Conservation (phyloP, 92 coral and sea anemone genomes). For the Paragorgia papillata region DNA sequence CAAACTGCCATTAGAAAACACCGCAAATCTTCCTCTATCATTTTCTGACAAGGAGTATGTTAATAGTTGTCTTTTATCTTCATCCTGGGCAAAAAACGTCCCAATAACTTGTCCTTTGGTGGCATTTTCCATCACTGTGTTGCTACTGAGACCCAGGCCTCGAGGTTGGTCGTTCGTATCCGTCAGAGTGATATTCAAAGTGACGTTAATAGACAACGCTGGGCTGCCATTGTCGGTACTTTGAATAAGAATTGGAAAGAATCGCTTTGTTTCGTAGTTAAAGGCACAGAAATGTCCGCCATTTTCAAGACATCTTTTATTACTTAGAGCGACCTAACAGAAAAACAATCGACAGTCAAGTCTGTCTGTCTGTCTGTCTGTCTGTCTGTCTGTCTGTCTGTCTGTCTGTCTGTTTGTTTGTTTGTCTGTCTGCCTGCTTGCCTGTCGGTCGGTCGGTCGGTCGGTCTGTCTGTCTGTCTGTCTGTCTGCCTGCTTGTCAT, state of each 20-base stretch:
- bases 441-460: too few relatives aligned
- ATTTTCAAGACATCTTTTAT: slow-evolving; percentile 66
- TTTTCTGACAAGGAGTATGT: slow-evolving; percentile 72
- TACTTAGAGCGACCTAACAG: slow-evolving; percentile 71
- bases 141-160: slow-evolving; percentile 68
- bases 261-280: slow-evolving; percentile 71
- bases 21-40: slow-evolving; percentile 83
- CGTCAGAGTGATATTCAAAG: slow-evolving; percentile 63
- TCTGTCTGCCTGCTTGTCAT: too few relatives aligned
- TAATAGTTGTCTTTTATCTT: slow-evolving; percentile 68
- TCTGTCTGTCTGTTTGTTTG: too few relatives aligned
- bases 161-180: slow-evolving; percentile 93
- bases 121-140: slow-evolving; percentile 77
- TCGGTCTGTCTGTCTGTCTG: too few relatives aligned
- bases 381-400: too few relatives aligned
- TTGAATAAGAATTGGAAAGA: slow-evolving; percentile 62
- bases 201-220: slow-evolving; percentile 53
- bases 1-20: slow-evolving; percentile 68
- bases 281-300: slow-evolving; percentile 80
- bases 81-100: slow-evolving; percentile 70
- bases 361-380: too few relatives aligned
- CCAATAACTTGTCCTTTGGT: slow-evolving; percentile 68
- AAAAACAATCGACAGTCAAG: neutral
- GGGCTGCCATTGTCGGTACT: slow-evolving; percentile 83
- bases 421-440: too few relatives aligned